phyloP scores from a whole-genome alignment of 2,797 vertebrate species.

The Atherinosoma microstoma region DNA sequence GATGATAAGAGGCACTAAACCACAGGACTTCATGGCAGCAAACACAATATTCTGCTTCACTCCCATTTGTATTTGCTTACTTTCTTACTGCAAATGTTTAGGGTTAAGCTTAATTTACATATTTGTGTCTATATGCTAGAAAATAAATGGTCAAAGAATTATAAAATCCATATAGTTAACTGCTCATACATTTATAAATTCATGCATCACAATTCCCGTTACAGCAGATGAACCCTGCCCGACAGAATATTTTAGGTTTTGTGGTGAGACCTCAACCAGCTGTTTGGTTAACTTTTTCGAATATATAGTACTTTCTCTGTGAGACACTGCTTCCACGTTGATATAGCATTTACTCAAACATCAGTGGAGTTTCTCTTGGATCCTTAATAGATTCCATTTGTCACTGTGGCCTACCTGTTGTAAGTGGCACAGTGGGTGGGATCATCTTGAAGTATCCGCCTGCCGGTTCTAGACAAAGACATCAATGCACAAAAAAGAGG shows the following conservation, averaged over 20 bases:
- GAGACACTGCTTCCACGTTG: conserved; percentile 10
- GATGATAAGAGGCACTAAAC: neutral
- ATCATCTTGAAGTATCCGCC: conserved; percentile 38
- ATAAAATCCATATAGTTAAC: neutral
- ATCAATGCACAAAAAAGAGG: conserved; percentile 27
- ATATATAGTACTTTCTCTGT: conserved; percentile 3
- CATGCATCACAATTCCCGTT: too few species aligned
- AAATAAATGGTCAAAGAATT: neutral
- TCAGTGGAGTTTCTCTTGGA: conserved; percentile 14
- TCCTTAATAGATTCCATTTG: conserved; percentile 55
- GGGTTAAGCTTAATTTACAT: neutral
- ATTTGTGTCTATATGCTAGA: neutral
- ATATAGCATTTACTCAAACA: conserved; percentile 39
- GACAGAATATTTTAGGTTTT: neutral
- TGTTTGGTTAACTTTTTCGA: neutral
- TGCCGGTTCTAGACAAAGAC: conserved; percentile 59
- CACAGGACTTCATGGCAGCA: neutral
- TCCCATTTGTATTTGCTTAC: neutral
- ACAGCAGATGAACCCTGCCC: too few species aligned
- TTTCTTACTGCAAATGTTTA: neutral
- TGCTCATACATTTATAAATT: too few species aligned
- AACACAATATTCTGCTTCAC: neutral
- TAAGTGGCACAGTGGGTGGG: conserved; percentile 40
- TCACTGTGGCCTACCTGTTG: conserved; percentile 68
- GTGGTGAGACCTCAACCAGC: neutral